Evolutionary conservation across 1,140 invertebrate species (phyloP).

Genomic region (Ooceraea biroi): DNA sequence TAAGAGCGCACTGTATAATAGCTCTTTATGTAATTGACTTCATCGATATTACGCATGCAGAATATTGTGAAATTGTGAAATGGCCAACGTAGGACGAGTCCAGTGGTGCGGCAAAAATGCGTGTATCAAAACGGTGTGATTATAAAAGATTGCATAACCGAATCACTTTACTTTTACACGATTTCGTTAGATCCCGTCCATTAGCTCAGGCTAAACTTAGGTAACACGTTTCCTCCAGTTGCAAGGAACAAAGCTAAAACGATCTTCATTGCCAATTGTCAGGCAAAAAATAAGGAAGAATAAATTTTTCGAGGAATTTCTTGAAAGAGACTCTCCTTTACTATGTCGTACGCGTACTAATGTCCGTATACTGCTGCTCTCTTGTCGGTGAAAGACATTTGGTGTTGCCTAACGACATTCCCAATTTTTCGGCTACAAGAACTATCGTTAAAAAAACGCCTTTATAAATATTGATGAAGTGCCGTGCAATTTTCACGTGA

Average conservation of each 20-base stretch:
- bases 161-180: conserved; percentile 1
- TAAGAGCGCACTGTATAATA: conserved; percentile 18
- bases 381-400: not conserved
- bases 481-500: conserved; percentile 58
- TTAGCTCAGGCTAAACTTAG: too few relatives aligned
- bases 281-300: too few relatives aligned
- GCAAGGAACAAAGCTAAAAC: too few relatives aligned
- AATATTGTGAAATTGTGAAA: conserved; percentile 37
- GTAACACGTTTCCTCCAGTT: too few relatives aligned
- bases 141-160: conserved; percentile 6
- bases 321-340: too few relatives aligned
- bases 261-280: too few relatives aligned
- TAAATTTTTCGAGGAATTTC: too few relatives aligned
- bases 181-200: too few relatives aligned
- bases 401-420: not conserved
- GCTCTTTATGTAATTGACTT: conserved; percentile 59
- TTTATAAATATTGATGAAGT: conserved; percentile 70
- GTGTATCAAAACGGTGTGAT: conserved; percentile 12
- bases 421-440: not conserved
- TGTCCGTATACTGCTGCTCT: not conserved
- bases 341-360: not conserved
- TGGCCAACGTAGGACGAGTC: not conserved
- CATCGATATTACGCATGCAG: conserved; percentile 53
- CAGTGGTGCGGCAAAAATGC: conserved; percentile 22
- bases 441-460: not conserved